Percentiles rank a stretch among this genome's conserved stretches.
Conservation (phyloP, 53 echinoderm and acorn worm species). For the Echinometra lucunter region DNA sequence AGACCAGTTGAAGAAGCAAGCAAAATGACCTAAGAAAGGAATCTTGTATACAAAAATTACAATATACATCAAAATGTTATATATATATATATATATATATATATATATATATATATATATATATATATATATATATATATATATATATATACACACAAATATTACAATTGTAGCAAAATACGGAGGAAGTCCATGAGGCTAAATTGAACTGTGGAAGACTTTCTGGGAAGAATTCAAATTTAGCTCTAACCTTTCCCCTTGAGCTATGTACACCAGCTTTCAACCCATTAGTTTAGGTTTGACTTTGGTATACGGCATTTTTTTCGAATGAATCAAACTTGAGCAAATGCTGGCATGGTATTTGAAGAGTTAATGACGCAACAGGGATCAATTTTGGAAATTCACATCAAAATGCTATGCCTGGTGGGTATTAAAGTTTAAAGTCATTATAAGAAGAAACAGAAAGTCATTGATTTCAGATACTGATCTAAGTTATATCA, state of each 20-base stretch:
- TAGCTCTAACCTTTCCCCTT: not conserved
- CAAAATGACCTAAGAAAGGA: not conserved
- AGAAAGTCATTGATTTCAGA: too few relatives aligned
- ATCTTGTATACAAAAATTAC: not conserved
- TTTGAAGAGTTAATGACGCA: not conserved
- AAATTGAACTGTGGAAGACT: not conserved
- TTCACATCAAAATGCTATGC: not conserved
- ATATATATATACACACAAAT: not conserved
- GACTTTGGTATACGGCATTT: not conserved
- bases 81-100: not conserved
- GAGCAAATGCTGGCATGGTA: not conserved
- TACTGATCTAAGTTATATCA: too few relatives aligned
- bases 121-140: not conserved
- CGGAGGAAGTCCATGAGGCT: not conserved
- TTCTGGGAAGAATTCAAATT: too few relatives aligned
- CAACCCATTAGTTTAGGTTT: not conserved
- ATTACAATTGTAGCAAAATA: too few relatives aligned
- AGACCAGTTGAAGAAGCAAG: constrained; percentile 3
- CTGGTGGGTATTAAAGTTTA: not conserved
- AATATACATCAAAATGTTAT: too few relatives aligned
- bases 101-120: too few relatives aligned
- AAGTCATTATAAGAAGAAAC: too few relatives aligned
- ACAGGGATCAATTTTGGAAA: not conserved
- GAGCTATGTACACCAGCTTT: not conserved
- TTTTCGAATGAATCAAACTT: not conserved